phyloP scores from a whole-genome alignment of 2,113 vertebrate genomes.

The Salvelinus fontinalis region DNA sequence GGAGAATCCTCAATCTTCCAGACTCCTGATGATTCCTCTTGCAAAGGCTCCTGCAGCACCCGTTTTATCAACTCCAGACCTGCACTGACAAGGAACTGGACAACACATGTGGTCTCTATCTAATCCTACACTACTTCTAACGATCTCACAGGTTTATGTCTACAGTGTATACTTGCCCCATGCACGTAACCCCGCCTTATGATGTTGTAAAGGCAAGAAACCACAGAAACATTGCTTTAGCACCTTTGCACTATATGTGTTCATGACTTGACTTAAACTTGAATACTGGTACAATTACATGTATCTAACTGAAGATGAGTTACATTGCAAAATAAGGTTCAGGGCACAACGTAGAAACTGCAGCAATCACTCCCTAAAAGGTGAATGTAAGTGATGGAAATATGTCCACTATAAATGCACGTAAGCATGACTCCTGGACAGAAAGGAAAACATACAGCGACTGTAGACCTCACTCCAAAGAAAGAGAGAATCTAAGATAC shows the following conservation, averaged over 20 bases:
- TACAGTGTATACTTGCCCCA: background rate
- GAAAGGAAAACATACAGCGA: no score
- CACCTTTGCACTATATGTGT: background rate
- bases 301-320: background rate
- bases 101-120: background rate
- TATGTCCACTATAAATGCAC: conserved; percentile 55
- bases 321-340: no score
- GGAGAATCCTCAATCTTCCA: background rate
- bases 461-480: no score
- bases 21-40: background rate
- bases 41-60: conserved; percentile 2
- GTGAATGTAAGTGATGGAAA: conserved; percentile 50
- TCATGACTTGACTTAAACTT: background rate
- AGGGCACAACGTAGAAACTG: conserved; percentile 37
- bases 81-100: background rate
- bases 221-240: background rate
- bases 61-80: conserved; percentile 3
- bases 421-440: no score
- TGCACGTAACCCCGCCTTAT: background rate
- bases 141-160: background rate
- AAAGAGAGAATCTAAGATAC: no score
- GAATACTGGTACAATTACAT: background rate
- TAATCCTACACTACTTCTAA: background rate
- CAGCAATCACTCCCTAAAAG: conserved; percentile 60
- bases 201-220: background rate